Evolutionary conservation across 2,113 vertebrate genomes (phyloP).

Genomic region (Mobula birostris): DNA sequence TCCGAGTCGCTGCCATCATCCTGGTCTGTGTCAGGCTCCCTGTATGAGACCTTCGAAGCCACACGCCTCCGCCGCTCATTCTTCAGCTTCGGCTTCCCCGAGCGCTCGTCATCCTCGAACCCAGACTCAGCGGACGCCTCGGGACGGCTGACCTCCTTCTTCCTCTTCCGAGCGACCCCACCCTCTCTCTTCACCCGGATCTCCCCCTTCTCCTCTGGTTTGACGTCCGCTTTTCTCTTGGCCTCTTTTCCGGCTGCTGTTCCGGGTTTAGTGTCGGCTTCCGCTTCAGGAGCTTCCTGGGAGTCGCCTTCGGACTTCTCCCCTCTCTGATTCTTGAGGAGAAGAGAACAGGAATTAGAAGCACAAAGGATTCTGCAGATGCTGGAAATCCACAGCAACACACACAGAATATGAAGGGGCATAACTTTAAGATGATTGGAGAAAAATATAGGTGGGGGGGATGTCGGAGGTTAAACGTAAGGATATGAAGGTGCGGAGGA

Average conservation of each 20-base stretch:
- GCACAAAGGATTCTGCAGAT: too few relatives aligned
- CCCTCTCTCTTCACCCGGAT: neutral
- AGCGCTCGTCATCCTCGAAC: constrained; percentile 38
- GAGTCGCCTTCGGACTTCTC: constrained; percentile 47
- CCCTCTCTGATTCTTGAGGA: constrained; percentile 50
- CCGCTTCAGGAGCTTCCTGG: constrained; percentile 38
- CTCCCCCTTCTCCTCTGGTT: neutral
- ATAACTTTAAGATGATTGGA: too few relatives aligned
- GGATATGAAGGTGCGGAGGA: too few relatives aligned
- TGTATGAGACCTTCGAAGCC: constrained; percentile 80
- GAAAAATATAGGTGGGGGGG: too few relatives aligned
- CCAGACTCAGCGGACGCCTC: constrained; percentile 23
- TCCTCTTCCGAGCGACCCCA: neutral
- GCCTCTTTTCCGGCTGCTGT: constrained; percentile 49
- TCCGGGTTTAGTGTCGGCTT: constrained; percentile 38
- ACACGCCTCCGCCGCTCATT: constrained; percentile 59
- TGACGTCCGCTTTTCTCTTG: constrained; percentile 40
- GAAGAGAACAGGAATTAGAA: neutral
- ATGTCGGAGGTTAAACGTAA: too few relatives aligned
- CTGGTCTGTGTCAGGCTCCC: constrained; percentile 68
- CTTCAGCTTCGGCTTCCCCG: constrained; percentile 52
- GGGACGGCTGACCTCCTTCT: neutral
- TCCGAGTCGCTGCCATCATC: constrained; percentile 55
- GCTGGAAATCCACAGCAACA: too few relatives aligned
- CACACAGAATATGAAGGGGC: too few relatives aligned